phyloP scores from a whole-genome alignment of 2,113 vertebrate genomes.

The Cyprichromis sp. region DNA sequence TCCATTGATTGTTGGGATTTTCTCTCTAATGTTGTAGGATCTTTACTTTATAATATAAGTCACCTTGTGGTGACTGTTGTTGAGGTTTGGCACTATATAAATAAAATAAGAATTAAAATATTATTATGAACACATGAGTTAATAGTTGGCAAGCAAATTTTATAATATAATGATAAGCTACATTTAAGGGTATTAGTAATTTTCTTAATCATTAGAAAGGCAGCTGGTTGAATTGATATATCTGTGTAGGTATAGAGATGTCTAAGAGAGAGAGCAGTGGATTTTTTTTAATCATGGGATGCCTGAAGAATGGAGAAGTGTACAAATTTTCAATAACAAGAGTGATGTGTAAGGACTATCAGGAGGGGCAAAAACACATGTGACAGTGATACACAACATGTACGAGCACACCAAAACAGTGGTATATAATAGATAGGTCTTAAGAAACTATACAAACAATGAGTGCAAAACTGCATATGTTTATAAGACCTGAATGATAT shows the following conservation, averaged over 20 bases:
- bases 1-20: no score
- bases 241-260: background rate
- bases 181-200: background rate
- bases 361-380: background rate
- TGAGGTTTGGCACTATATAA: no score
- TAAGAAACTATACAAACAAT: background rate
- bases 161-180: no score
- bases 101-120: no score
- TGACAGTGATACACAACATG: background rate
- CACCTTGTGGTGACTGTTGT: no score
- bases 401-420: background rate
- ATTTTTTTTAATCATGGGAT: background rate
- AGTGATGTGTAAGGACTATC: rapidly evolving
- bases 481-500: background rate
- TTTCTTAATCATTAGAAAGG: background rate
- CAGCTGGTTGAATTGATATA: background rate
- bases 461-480: background rate
- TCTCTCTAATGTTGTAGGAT: no score
- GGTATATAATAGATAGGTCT: background rate
- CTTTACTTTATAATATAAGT: no score
- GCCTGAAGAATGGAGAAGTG: background rate
- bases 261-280: background rate
- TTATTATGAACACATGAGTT: no score
- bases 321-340: background rate
- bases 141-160: no score